Percentiles rank a stretch among this genome's conserved stretches.
phyloP scores from a whole-genome alignment of 2,888 invertebrate genomes.

The Rambutsinella grinnellia region DNA sequence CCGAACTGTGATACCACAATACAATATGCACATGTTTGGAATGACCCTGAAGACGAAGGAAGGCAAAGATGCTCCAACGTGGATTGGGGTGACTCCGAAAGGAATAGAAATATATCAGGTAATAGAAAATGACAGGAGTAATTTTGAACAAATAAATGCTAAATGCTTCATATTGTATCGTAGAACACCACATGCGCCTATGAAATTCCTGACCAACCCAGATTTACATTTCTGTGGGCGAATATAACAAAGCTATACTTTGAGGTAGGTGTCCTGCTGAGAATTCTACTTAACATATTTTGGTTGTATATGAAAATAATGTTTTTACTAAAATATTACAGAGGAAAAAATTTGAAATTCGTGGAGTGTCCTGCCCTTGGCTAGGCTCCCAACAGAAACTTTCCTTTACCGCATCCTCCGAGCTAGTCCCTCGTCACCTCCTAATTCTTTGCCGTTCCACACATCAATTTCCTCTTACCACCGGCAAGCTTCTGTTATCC shows the following conservation, averaged over 20 bases:
- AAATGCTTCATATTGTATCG: too few relatives aligned
- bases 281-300: too few relatives aligned
- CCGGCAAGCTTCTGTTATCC: conserved; percentile 59
- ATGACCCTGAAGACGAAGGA: conserved; percentile 69
- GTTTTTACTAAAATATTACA: conserved; percentile 66
- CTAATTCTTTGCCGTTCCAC: conserved; percentile 90
- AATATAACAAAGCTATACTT: conserved; percentile 95
- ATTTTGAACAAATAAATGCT: too few relatives aligned
- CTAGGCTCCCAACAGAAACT: conserved; percentile 77
- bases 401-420: conserved; percentile 90
- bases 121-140: too few relatives aligned
- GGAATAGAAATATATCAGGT: conserved; percentile 88
- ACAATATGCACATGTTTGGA: conserved; percentile 65
- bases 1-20: conserved; percentile 64
- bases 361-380: conserved; percentile 81
- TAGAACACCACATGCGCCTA: conserved; percentile 62
- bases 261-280: conserved; percentile 82
- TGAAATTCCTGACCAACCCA: conserved; percentile 67
- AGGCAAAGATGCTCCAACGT: conserved; percentile 77
- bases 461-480: conserved; percentile 87
- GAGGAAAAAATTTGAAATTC: conserved; percentile 97
- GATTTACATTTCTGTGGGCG: conserved; percentile 93
- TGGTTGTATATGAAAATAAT: neutral
- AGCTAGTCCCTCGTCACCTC: conserved; percentile 93
- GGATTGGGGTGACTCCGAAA: conserved; percentile 91